Percentiles rank a stretch among this genome's conserved stretches.
Evolutionary conservation across 1,140 invertebrate genomes (phyloP).

Genomic region (Drosophila tsacasi): DNA sequence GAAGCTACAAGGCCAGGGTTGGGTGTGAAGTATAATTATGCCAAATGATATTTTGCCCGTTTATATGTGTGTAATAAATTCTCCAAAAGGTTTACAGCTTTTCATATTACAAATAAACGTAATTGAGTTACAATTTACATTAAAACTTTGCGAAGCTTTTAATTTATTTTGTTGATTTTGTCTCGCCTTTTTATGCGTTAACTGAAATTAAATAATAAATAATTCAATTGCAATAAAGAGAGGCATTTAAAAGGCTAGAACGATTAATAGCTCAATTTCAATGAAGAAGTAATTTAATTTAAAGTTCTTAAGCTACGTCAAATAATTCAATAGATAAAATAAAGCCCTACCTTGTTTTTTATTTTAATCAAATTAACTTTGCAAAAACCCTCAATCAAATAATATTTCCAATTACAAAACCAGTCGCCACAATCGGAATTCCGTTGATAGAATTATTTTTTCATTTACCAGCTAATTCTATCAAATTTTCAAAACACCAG

Average conservation of each 20-base stretch:
- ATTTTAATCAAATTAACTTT: neutral
- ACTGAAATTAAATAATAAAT: neutral
- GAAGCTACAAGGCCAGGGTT: neutral
- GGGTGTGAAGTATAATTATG: neutral
- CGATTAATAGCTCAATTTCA: neutral
- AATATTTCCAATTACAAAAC: constrained; percentile 27
- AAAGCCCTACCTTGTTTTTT: neutral
- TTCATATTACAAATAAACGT: neutral
- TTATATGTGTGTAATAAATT: constrained; percentile 17
- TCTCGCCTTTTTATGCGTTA: neutral
- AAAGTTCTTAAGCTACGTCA: neutral
- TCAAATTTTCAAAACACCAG: constrained; percentile 11
- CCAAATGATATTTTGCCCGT: constrained; percentile 2
- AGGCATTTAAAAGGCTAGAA: neutral
- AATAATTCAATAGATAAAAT: neutral
- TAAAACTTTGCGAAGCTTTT: neutral
- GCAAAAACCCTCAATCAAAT: constrained; percentile 1
- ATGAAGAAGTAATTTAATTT: neutral
- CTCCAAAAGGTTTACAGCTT: neutral
- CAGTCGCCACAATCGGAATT: constrained; percentile 19
- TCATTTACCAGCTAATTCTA: neutral
- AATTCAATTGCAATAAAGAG: neutral
- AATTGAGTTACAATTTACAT: constrained; percentile 16
- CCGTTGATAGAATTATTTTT: neutral
- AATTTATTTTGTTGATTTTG: neutral